Base-by-base conservation (phyloP, 2,797 vertebrate species). In the Menidia menidia region DNA sequence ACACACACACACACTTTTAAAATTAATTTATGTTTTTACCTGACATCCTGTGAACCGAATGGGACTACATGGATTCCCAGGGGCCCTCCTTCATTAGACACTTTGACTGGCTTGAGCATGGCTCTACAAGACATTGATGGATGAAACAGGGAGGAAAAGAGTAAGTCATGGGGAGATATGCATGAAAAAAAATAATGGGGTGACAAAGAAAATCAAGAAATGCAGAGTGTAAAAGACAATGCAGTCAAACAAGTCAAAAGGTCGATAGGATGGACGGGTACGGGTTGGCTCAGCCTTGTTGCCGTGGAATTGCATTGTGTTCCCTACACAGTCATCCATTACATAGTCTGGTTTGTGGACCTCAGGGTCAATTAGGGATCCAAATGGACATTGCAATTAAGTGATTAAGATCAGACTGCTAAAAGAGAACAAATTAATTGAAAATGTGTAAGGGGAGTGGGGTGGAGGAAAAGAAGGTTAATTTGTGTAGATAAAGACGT, bases 31-130 rank as follows among this genome's bases (percentile, higher is more conserved):
- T 50, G n/a, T 47, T 91, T 5, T 97, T 98, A 99, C 98, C 98
- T 98, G 95, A 94, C 91, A 56, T 97, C 96, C 89, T 94, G 95
- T 71, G 96, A 93, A 93, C 97, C 98, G 96, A 98, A 97, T 91
- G 98, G 95, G 91, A 98, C 96, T 86, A 99, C 95, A 85, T 99
- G 98, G 94, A 99, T 99, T 87, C 98, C 98, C 93, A 99, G 92
- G 75, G 97, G 97, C 81, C 98, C 97, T 42, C 97, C 97, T 80
- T 92, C 95, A 87, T 98, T 99, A 94, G 96, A 96, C 94, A 99
- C 97, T 90, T 98, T 94, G 6, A 99, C 97, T 60, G 95, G 95
- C 94, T 96, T 96, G 87, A 99, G 95, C 94, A 99, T 96, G 92
- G 95, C 94, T 91, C 98, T 99, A 94, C 88, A 92, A 94, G 93